Base-by-base conservation (phyloP, 2,113 vertebrate species). In the Euleptes europaea region DNA sequence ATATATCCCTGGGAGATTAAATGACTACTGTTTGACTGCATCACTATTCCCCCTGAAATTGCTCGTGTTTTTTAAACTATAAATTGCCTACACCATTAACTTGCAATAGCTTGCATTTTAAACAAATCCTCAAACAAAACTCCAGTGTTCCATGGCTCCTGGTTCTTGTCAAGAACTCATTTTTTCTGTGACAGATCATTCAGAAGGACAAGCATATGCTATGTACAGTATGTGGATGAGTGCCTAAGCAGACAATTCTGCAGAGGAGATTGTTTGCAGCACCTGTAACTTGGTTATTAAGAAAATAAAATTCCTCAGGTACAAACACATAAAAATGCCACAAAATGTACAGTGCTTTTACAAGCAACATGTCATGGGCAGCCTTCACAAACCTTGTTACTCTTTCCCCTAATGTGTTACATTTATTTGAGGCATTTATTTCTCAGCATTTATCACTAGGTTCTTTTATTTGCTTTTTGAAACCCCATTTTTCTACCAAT, bases 251-350 rank as follows among this genome's bases (percentile, higher is more conserved):
- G 63, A 19, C 60, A 91, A 51, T 17, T 1, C 90, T n/a, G 6
- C 78, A 4, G 84, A 85, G 57, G 75, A 88, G 75, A 80, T 57
- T 76, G 54, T 80, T 90, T 89, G 80, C 72, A 92, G 86, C 83
- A 89, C 84, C 83, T 93, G 87, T 92, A 91, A 89, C 60, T 85
- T 87, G 84, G 88, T 89, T 93, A 91, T 87, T 93, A 73, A 91
- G 90, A 93, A 93, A 90, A 90, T 82, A 92, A 94, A 92, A 92
- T 80, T 80, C 85, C 88, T 86, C n/a, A 82, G 76, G 0, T 88
- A 13, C 21, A 78, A 69, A 93, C 88, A 71, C 35, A 80, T 86
- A 84, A 66, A 76, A 93, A 88, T 89, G 13, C 5, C 66, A 86
- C 33, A 85, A 86, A 85, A 19, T 12, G 65, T 83, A 5, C 38